These are phyloP conservation scores for Menura novaehollandiae DNA, from an alignment of 2,113 vertebrate genomes.

Conservation along the genomic window DNA sequence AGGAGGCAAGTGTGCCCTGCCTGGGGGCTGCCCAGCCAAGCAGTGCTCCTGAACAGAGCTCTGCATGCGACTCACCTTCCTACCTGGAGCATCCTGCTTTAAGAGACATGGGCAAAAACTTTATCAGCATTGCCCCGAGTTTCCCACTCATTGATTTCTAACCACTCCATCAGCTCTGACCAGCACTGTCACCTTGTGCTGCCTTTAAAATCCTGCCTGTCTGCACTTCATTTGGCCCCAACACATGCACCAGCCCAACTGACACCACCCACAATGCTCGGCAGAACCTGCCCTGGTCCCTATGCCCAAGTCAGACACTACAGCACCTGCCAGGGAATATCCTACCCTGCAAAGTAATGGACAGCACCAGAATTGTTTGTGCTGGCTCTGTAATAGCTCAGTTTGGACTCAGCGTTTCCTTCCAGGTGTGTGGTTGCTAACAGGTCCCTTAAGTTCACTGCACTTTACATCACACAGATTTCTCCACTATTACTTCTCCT, in stretches of 20 bases:
- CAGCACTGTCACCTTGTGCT: not conserved
- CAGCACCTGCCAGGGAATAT: not conserved
- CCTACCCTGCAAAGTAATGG: not conserved
- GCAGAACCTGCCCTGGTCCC: not conserved
- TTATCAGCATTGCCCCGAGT: accelerated
- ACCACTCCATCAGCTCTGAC: accelerated
- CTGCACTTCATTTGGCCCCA: accelerated
- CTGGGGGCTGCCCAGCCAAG: not conserved
- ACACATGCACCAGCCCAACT: not conserved
- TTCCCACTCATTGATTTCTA: not conserved
- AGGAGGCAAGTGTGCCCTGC: not conserved
- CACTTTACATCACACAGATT: not conserved
- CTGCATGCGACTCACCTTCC: not conserved
- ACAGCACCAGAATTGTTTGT: not conserved
- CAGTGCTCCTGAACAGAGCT: not conserved
- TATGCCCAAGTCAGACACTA: accelerated
- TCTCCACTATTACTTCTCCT: not conserved
- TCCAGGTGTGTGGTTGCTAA: not conserved
- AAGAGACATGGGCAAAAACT: not conserved
- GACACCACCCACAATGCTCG: not conserved
- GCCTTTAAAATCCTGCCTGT: not conserved
- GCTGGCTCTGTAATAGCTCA: not conserved
- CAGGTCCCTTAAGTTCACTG: not conserved
- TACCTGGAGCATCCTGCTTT: not conserved
- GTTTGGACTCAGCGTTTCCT: not conserved